phyloP scores from a whole-genome alignment of 2,888 invertebrate species.

The Linnaemya vulpina region DNA sequence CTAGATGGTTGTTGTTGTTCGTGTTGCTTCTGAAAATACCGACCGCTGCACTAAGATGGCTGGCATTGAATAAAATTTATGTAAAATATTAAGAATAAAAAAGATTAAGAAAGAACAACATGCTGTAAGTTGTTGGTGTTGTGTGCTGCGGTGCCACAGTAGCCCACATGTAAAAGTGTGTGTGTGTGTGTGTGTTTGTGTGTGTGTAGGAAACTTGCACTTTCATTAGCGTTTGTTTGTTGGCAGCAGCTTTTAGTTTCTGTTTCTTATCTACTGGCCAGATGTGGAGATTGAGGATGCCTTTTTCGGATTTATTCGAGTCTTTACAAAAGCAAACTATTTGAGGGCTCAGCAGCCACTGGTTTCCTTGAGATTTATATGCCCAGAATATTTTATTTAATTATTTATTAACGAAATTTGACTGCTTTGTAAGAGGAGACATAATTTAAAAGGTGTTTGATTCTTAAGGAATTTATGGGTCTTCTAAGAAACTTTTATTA shows the following conservation, averaged over 20 bases:
- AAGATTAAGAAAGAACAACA: not conserved
- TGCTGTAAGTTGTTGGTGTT: conserved; percentile 12
- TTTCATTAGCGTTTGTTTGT: conserved; percentile 4
- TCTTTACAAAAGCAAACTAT: not conserved
- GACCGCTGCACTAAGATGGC: conserved; percentile 29
- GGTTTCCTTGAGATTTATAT: not conserved
- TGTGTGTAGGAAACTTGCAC: not conserved
- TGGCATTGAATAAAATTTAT: conserved; percentile 40
- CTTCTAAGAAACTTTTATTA: no score
- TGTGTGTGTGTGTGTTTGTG: not conserved
- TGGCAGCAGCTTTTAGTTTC: not conserved
- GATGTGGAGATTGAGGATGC: not conserved
- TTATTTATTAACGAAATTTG: no score
- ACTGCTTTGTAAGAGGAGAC: no score
- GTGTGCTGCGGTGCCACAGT: not conserved
- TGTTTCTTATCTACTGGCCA: not conserved
- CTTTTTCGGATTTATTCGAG: not conserved
- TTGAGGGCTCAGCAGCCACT: not conserved
- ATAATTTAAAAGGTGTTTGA: no score
- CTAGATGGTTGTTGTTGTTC: not conserved
- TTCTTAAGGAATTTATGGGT: no score
- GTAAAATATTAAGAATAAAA: conserved; percentile 23
- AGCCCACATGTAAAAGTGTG: not conserved
- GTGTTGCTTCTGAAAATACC: conserved; percentile 28
- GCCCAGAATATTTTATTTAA: no score